Evolutionary conservation across 1,140 invertebrate species (phyloP).

Genomic region (Trialeurodes vaporariorum): DNA sequence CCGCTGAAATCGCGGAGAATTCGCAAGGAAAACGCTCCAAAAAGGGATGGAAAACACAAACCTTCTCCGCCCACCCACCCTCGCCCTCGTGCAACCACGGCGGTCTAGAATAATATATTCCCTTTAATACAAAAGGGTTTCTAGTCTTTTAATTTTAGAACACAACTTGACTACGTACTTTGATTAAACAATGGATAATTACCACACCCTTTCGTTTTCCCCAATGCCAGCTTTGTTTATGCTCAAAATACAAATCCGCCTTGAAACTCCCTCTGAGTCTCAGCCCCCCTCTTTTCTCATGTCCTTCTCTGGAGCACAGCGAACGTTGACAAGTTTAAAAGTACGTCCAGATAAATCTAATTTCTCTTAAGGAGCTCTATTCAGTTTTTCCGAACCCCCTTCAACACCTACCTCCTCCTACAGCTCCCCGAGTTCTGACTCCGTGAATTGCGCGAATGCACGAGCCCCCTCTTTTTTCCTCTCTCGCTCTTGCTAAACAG

Average conservation of each 20-base stretch:
- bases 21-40: not conserved
- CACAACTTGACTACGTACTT: not conserved
- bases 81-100: no score
- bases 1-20: not conserved
- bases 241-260: not conserved
- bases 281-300: not conserved
- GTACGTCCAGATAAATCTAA: not conserved
- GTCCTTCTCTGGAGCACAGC: no score
- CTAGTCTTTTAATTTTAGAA: not conserved
- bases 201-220: not conserved
- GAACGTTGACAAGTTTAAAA: not conserved
- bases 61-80: not conserved
- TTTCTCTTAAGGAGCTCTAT: not conserved
- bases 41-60: not conserved
- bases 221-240: not conserved
- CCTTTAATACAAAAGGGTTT: not conserved
- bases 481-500: no score
- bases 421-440: no score
- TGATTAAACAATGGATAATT: constrained; percentile 1
- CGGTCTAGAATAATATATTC: not conserved
- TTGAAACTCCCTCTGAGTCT: not conserved
- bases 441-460: no score
- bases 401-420: no score
- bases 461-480: no score
- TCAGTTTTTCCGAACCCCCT: not conserved